These are phyloP conservation scores for Hystrix brachyura DNA, from an alignment of 2,113 vertebrate species.

Conservation along the genomic window DNA sequence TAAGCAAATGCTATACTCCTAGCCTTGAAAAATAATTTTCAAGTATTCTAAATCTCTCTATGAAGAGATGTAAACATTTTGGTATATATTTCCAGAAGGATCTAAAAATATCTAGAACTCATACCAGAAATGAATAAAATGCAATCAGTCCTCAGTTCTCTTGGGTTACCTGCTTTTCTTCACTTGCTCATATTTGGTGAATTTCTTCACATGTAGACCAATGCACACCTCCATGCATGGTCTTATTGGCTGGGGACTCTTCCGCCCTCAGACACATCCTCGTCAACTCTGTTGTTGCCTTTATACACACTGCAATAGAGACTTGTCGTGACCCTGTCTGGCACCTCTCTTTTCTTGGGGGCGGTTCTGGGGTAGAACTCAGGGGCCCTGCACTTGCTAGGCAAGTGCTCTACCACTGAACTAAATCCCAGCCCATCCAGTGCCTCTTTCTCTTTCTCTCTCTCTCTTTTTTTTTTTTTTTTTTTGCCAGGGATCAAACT, in stretches of 20 bases:
- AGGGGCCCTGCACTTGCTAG: too few species aligned
- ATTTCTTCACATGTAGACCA: neutral
- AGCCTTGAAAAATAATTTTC: neutral
- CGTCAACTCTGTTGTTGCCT: neutral
- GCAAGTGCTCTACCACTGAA: too few species aligned
- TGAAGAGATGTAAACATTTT: neutral
- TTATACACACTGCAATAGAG: neutral
- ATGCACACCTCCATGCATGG: fast-evolving
- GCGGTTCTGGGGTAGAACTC: too few species aligned
- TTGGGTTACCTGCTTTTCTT: neutral
- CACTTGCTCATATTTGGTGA: neutral
- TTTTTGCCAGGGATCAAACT: too few species aligned
- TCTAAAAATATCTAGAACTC: neutral
- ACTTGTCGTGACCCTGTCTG: neutral
- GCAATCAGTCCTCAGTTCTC: neutral
- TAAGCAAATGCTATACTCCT: neutral
- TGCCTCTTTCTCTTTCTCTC: too few species aligned
- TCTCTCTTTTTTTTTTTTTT: too few species aligned
- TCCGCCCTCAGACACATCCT: neutral
- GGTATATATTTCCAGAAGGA: neutral
- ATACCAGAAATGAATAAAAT: neutral
- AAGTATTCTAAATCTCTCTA: neutral
- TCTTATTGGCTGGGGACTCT: neutral
- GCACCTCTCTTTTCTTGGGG: neutral
- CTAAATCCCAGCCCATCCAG: too few species aligned